Conservation (phyloP, 2,113 vertebrate species). For the Zosterops hypoxanthus region DNA sequence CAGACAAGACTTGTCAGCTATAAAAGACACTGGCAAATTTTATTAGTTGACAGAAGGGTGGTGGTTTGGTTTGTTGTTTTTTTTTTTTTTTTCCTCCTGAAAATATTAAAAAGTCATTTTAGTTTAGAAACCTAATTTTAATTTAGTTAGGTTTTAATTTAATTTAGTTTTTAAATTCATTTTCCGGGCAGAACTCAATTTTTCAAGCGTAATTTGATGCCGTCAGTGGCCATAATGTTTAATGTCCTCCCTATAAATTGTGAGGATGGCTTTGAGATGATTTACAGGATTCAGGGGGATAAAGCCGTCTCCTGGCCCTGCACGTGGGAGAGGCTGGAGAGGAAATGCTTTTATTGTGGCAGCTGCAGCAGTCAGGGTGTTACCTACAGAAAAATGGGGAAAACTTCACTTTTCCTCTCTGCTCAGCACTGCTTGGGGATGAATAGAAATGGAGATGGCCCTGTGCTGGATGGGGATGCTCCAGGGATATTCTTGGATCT, state of each 20-base stretch:
- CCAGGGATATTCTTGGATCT: neutral
- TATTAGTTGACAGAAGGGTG: conserved; percentile 50
- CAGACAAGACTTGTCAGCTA: conserved; percentile 53
- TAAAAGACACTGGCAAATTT: conserved; percentile 46
- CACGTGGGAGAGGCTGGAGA: neutral
- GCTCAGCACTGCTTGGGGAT: neutral
- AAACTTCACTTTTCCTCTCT: neutral
- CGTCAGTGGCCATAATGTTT: conserved; percentile 68
- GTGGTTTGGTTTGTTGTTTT: neutral
- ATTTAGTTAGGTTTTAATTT: conserved; percentile 69
- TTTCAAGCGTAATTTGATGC: conserved; percentile 71
- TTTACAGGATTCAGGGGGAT: conserved; percentile 47
- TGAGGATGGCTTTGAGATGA: conserved; percentile 46
- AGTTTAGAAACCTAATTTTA: conserved; percentile 69
- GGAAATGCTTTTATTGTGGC: neutral
- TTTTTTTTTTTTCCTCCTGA: neutral
- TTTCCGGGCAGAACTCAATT: conserved; percentile 60
- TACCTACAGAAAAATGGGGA: neutral
- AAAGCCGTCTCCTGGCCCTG: neutral
- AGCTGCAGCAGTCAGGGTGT: neutral
- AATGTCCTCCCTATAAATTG: conserved; percentile 70
- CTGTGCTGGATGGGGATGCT: neutral
- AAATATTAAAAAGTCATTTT: conserved; percentile 70
- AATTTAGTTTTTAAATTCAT: conserved; percentile 67
- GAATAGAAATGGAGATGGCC: neutral